Conservation (phyloP, 2,888 invertebrate genomes). For the Diarsia mendica region DNA sequence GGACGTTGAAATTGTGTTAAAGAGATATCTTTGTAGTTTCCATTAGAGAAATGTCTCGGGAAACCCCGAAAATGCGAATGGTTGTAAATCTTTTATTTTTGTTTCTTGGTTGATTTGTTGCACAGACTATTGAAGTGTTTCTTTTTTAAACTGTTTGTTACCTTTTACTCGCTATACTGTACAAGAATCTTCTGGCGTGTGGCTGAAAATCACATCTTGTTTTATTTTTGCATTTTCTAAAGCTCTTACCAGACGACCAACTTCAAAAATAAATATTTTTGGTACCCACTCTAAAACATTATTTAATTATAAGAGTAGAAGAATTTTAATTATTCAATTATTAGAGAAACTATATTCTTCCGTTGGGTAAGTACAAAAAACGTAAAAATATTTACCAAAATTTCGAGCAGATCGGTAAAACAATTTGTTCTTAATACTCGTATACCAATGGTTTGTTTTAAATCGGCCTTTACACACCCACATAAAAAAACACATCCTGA, state of each 20-base stretch:
- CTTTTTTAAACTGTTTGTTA: neutral
- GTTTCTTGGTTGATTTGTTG: neutral
- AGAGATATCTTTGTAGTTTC: constrained; percentile 18
- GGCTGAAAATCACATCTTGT: too few relatives aligned
- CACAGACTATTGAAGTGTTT: neutral
- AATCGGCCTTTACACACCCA: neutral
- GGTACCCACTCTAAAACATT: too few relatives aligned
- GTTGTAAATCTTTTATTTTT: neutral
- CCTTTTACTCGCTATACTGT: neutral
- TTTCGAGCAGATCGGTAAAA: neutral
- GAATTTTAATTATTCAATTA: neutral
- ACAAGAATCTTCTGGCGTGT: neutral
- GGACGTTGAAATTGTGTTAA: constrained; percentile 43
- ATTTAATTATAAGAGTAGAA: too few relatives aligned
- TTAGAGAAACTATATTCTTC: neutral
- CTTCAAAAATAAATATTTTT: too few relatives aligned
- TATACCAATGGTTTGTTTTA: neutral
- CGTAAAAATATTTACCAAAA: neutral
- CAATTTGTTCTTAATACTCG: neutral
- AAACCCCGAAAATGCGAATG: neutral
- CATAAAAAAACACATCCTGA: neutral
- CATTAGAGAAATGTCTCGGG: neutral
- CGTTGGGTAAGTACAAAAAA: neutral
- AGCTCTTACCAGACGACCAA: too few relatives aligned
- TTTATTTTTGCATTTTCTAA: too few relatives aligned